These are phyloP conservation scores for Corythucha ciliata DNA, from an alignment of 2,888 invertebrate genomes.

Conservation along the genomic window DNA sequence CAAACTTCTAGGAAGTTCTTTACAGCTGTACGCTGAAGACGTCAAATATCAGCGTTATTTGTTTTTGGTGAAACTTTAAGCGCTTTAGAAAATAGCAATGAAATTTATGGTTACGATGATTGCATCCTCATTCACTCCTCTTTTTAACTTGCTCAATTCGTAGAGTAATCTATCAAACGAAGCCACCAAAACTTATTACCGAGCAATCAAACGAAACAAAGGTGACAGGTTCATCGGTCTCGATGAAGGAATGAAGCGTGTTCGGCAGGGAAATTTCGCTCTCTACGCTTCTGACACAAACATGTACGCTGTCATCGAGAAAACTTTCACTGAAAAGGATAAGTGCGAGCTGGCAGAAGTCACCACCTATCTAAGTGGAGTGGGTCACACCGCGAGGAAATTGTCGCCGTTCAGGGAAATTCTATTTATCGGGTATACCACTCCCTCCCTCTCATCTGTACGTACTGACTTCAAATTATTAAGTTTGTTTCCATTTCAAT, in stretches of 20 bases:
- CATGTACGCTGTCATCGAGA: slow-evolving; percentile 27
- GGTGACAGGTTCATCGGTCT: too few relatives aligned
- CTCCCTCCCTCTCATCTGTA: too few relatives aligned
- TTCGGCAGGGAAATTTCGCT: slow-evolving; percentile 22
- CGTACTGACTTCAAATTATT: too few relatives aligned
- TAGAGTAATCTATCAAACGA: slow-evolving; percentile 12
- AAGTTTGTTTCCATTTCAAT: too few relatives aligned
- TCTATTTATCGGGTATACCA: too few relatives aligned
- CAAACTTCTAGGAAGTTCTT: slow-evolving; percentile 28
- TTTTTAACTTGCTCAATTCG: too few relatives aligned
- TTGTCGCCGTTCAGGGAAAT: too few relatives aligned
- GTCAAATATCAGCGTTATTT: slow-evolving; percentile 24
- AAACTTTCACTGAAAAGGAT: slow-evolving; percentile 23
- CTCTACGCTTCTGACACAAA: slow-evolving; percentile 29
- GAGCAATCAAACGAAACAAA: slow-evolving; percentile 17
- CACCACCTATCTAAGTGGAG: slow-evolving; percentile 15
- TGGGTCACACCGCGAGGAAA: too few relatives aligned
- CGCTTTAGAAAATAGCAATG: not conserved
- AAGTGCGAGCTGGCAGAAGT: slow-evolving; percentile 29
- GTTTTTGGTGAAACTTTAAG: slow-evolving; percentile 21
- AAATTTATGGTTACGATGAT: not conserved
- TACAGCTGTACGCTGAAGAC: slow-evolving; percentile 27
- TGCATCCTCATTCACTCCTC: not conserved
- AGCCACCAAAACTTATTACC: slow-evolving; percentile 13
- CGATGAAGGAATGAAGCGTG: slow-evolving; percentile 22